Percentiles rank a stretch among this genome's conserved stretches.
Evolutionary conservation across 2,888 invertebrate genomes (phyloP).

Genomic region (Dryobota labecula): DNA sequence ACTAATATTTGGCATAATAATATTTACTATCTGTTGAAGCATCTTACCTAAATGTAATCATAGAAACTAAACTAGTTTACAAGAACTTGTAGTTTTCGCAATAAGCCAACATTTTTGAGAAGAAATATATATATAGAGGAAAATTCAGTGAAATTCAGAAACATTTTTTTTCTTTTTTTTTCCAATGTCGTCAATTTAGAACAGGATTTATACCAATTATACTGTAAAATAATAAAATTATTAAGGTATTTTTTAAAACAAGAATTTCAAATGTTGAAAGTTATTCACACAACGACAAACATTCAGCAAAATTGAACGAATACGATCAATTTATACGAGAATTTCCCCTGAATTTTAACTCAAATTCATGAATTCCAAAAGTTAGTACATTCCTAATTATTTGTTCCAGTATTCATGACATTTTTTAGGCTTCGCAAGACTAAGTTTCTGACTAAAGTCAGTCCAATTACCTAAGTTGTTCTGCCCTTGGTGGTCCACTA

Average conservation of each 20-base stretch:
- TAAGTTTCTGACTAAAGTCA: constrained; percentile 18
- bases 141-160: not conserved
- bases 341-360: not conserved
- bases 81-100: not conserved
- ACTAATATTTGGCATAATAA: not conserved
- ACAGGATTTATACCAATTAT: not conserved
- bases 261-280: not conserved
- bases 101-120: not conserved
- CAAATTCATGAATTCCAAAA: constrained; percentile 16
- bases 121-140: not conserved
- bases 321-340: not conserved
- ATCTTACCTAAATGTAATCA: no score
- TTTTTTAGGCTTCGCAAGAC: constrained; percentile 20
- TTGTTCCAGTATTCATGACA: constrained; percentile 29
- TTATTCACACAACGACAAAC: not conserved
- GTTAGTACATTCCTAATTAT: constrained; percentile 8
- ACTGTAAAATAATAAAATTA: not conserved
- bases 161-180: no score
- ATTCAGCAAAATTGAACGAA: not conserved
- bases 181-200: not conserved
- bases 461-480: constrained; percentile 46
- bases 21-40: not conserved
- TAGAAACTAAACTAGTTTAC: not conserved
- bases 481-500: constrained; percentile 11
- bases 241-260: not conserved